These are phyloP conservation scores for Pteronura brasiliensis DNA, from an alignment of 2,113 vertebrate genomes.

Conservation along the genomic window DNA sequence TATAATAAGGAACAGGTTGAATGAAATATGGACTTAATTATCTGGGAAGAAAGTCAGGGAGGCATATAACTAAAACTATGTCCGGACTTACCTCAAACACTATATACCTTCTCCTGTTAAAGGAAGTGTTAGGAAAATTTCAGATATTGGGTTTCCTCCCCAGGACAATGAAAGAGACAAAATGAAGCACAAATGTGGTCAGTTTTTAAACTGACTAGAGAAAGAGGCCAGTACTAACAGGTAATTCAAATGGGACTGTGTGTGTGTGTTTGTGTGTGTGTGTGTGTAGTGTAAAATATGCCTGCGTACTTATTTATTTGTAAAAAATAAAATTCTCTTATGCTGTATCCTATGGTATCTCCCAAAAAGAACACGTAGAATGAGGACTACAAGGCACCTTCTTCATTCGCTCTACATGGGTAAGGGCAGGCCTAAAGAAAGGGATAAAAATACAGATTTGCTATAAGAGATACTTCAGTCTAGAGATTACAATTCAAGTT, in stretches of 20 bases:
- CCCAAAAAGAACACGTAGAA: background rate
- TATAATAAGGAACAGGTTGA: background rate
- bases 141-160: background rate
- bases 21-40: background rate
- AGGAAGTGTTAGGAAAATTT: background rate
- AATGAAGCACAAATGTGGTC: background rate
- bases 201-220: background rate
- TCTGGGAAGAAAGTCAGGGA: background rate
- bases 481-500: background rate
- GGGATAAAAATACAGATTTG: background rate
- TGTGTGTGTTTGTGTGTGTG: background rate
- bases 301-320: background rate
- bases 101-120: background rate
- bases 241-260: background rate
- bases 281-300: background rate
- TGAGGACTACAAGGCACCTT: fast-evolving
- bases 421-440: background rate
- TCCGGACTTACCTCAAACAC: no score
- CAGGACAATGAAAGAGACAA: background rate
- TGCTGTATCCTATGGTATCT: background rate
- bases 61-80: background rate
- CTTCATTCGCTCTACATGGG: background rate
- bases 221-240: background rate
- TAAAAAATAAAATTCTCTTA: background rate
- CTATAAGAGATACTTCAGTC: background rate